Base-by-base conservation (phyloP, 2,113 vertebrate species). In the Pterocles orientalis region DNA sequence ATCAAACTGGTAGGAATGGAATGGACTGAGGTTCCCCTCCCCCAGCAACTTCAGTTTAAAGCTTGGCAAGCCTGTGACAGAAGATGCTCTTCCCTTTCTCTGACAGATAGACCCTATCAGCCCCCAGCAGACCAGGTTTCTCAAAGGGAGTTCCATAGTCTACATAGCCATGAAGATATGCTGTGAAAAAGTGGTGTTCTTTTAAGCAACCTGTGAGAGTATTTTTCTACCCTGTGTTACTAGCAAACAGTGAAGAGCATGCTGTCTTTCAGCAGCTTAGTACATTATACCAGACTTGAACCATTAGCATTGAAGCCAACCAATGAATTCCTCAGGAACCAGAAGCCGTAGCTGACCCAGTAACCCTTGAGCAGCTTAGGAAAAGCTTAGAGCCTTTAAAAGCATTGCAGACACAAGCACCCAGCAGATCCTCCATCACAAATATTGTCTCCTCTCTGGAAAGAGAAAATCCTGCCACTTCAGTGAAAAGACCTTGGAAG, bases 341-440 rank as follows among this genome's bases (percentile, higher is more conserved):
- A 92, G 88, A 81, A 89, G 86, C 89, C 1, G 12, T 15, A 65
- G 60, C 50, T 95, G 88, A 95, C 86, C 89, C 73, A 91, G 60
- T 89, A 81, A 94, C 80, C 86, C 75, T 43, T 51, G 90, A 94
- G 82, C 88, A 51, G 85, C 57, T 92, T 86, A 96, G n/a, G 48
- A 68, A 60, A 85, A 92, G 77, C 80, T 81, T 60, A 88, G 19
- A 68, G 77, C 57, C 45, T 86, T 88, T 92, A 89, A 92, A 94
- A 92, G 77, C 78, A 70, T 17, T 79, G 81, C 39, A 92, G 68
- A 76, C 58, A 82, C 39, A 90, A 82, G 69, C 69, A 65, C 25
- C 9, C 2, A 0, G 19, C 71, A 92, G 57, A 93, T 79, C 26
- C 53, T 79, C 61, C 45, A 78, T 50, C 65, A 65, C 10, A 93